Percentiles rank a stretch among this genome's conserved stretches.
These are phyloP conservation scores for Agelastica alni DNA, from an alignment of 2,888 invertebrate species.

Conservation along the genomic window DNA sequence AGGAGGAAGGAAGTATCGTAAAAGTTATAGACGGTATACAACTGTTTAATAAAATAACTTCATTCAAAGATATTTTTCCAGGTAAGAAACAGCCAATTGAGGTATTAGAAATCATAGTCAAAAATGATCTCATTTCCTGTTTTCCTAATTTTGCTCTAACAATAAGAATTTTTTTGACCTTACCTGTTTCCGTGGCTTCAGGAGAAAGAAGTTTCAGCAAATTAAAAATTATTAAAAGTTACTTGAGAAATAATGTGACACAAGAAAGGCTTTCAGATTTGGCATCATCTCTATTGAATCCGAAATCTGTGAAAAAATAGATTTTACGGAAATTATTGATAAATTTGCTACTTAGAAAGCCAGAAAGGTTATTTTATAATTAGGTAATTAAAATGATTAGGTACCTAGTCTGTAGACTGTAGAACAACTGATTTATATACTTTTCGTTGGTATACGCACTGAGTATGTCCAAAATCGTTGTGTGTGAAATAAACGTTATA, in stretches of 20 bases:
- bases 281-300: no score
- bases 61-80: not conserved
- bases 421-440: no score
- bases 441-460: no score
- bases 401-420: no score
- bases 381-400: no score
- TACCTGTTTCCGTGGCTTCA: not conserved
- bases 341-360: no score
- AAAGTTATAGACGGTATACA: not conserved
- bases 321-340: no score
- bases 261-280: not conserved
- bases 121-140: slow-evolving; percentile 15
- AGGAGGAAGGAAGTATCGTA: not conserved
- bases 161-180: not conserved
- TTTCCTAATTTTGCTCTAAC: slow-evolving; percentile 11
- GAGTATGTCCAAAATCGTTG: no score
- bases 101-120: not conserved
- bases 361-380: no score
- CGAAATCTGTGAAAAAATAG: not conserved
- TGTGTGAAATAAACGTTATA: not conserved
- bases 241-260: no score
- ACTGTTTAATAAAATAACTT: not conserved
- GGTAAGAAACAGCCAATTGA: not conserved
- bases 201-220: no score
- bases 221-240: no score